These are phyloP conservation scores for Colinus virginianus DNA, from an alignment of 2,113 vertebrate species.

Conservation along the genomic window DNA sequence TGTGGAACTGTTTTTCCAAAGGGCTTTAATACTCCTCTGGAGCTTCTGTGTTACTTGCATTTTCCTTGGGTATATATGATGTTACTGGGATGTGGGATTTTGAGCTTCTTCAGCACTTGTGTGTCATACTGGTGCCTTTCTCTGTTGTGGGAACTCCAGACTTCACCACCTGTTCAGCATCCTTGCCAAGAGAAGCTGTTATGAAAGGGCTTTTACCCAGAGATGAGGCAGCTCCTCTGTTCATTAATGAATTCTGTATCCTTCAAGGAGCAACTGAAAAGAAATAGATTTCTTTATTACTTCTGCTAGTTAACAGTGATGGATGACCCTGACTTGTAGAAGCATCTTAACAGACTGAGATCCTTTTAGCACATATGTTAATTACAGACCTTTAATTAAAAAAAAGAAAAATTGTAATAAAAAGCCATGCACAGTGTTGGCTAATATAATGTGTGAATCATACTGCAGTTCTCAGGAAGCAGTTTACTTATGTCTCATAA, in stretches of 20 bases:
- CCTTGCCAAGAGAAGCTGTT: slow-evolving; percentile 43
- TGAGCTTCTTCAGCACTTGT: slow-evolving; percentile 25
- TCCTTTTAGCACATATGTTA: neutral
- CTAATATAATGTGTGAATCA: neutral
- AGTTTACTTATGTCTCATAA: neutral
- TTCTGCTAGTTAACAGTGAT: neutral
- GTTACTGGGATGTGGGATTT: slow-evolving; percentile 33
- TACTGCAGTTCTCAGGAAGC: neutral
- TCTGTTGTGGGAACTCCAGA: slow-evolving; percentile 48
- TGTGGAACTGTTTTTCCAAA: neutral
- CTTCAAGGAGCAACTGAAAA: slow-evolving; percentile 12
- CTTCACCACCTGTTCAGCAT: slow-evolving; percentile 49
- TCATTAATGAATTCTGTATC: slow-evolving; percentile 46
- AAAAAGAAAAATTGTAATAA: neutral
- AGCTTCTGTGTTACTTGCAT: slow-evolving; percentile 9
- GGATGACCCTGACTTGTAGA: neutral
- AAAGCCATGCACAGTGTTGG: neutral
- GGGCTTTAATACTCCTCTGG: neutral
- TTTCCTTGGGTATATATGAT: slow-evolving; percentile 53
- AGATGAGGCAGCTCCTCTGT: slow-evolving; percentile 16
- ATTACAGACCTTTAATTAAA: neutral
- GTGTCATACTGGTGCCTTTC: slow-evolving; percentile 37
- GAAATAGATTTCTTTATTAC: slow-evolving; percentile 12
- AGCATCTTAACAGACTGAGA: neutral
- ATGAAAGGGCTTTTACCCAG: slow-evolving; percentile 37